A percentile compares a stretch with the other conserved stretches of the same genome.
Evolutionary conservation across 2,888 invertebrate genomes (phyloP).

Genomic region (Rotaria sp.): DNA sequence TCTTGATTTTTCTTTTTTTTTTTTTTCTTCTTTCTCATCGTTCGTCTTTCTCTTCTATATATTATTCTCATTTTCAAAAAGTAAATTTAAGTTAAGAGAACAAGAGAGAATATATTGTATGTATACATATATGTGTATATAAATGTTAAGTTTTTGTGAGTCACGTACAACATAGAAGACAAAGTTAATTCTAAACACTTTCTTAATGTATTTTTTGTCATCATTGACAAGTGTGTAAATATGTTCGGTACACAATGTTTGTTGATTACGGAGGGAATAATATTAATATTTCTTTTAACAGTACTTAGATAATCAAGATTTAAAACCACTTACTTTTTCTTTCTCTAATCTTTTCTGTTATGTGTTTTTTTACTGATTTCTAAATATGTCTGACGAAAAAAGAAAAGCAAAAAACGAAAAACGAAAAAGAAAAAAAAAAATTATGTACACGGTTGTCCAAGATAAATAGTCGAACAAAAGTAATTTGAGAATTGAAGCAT

Average conservation of each 20-base stretch:
- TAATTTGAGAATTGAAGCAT: neutral
- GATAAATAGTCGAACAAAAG: neutral
- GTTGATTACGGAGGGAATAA: neutral
- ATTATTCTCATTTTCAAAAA: constrained; percentile 15
- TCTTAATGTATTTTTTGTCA: neutral
- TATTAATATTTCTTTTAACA: neutral
- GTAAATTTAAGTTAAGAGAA: constrained; percentile 14
- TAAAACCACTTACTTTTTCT: neutral
- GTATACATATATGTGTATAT: neutral
- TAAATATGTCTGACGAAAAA: no score
- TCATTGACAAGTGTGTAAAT: neutral
- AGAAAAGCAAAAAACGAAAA: no score
- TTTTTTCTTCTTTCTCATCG: neutral
- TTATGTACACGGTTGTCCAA: neutral
- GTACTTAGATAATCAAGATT: neutral
- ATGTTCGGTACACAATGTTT: neutral
- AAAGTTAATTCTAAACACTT: neutral
- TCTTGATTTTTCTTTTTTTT: neutral
- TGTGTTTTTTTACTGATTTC: no score
- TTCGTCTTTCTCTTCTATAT: neutral
- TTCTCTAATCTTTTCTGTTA: no score
- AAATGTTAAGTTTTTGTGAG: neutral
- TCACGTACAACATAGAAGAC: neutral
- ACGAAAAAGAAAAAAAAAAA: neutral
- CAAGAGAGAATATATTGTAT: constrained; percentile 1